These are phyloP conservation scores for Luperina nickerlii DNA, from an alignment of 2,888 invertebrate genomes.

Conservation along the genomic window DNA sequence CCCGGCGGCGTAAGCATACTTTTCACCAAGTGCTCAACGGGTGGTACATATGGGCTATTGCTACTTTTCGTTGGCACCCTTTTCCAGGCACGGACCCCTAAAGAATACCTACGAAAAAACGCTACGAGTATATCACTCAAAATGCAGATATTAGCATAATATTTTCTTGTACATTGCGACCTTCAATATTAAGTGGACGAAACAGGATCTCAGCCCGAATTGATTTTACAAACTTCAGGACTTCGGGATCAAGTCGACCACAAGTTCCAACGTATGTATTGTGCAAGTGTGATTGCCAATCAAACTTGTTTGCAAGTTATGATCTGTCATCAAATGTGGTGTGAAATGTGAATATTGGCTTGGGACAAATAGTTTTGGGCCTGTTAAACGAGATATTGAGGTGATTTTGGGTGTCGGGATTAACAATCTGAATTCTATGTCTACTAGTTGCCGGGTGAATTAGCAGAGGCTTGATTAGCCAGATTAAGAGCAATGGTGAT, in stretches of 20 bases:
- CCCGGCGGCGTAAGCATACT: too few species aligned
- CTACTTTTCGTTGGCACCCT: not conserved
- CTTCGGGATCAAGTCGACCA: constrained; percentile 33
- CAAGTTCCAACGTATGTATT: constrained; percentile 65
- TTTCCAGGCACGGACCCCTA: not conserved
- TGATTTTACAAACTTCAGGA: constrained; percentile 48
- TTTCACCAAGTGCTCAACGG: too few species aligned
- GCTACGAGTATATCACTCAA: not conserved
- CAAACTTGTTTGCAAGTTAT: constrained; percentile 69
- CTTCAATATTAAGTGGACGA: constrained; percentile 14
- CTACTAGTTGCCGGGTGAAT: not conserved
- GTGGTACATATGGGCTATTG: too few species aligned
- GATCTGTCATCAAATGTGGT: constrained; percentile 56
- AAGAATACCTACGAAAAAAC: not conserved
- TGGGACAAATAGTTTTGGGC: constrained; percentile 30
- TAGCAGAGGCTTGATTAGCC: not conserved
- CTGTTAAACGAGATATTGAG: constrained; percentile 24
- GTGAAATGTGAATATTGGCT: constrained; percentile 52
- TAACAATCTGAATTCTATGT: not conserved
- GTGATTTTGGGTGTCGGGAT: not conserved
- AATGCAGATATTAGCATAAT: not conserved
- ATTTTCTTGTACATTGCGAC: constrained; percentile 5
- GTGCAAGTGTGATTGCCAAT: constrained; percentile 75
- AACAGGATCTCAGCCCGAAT: constrained; percentile 34
- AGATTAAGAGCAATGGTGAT: too few species aligned